Evolutionary conservation across 2,888 invertebrate species (phyloP).

Genomic region (Aphodius granarius): DNA sequence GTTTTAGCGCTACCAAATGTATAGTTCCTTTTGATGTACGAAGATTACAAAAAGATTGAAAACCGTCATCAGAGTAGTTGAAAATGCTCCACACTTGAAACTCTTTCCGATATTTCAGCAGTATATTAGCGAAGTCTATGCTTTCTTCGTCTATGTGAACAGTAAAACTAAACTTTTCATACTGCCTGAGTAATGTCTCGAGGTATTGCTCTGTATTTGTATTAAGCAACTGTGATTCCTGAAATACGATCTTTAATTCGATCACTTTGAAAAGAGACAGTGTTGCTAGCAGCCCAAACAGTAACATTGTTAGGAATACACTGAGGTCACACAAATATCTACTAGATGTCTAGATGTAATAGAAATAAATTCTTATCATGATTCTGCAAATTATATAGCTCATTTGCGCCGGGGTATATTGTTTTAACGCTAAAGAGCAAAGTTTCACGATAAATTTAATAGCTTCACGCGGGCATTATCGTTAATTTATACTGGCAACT

Average conservation of each 20-base stretch:
- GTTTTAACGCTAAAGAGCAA: background rate
- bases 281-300: background rate
- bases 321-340: too few relatives aligned
- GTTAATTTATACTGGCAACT: too few relatives aligned
- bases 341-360: background rate
- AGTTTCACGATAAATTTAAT: too few relatives aligned
- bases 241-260: background rate
- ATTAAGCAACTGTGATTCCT: background rate
- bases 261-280: background rate
- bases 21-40: background rate
- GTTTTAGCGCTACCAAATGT: background rate
- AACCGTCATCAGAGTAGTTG: background rate
- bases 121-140: background rate
- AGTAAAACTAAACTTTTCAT: background rate
- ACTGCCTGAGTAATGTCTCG: background rate
- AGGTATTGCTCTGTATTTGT: background rate
- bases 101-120: background rate
- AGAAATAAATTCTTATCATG: background rate
- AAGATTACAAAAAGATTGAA: background rate
- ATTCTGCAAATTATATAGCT: background rate
- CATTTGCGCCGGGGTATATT: background rate
- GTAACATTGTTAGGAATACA: background rate
- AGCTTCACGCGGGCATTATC: too few relatives aligned
- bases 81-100: background rate
- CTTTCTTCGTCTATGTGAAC: background rate